Base-by-base conservation (phyloP, 2,888 invertebrate species). In the Palloptera scutellata region DNA sequence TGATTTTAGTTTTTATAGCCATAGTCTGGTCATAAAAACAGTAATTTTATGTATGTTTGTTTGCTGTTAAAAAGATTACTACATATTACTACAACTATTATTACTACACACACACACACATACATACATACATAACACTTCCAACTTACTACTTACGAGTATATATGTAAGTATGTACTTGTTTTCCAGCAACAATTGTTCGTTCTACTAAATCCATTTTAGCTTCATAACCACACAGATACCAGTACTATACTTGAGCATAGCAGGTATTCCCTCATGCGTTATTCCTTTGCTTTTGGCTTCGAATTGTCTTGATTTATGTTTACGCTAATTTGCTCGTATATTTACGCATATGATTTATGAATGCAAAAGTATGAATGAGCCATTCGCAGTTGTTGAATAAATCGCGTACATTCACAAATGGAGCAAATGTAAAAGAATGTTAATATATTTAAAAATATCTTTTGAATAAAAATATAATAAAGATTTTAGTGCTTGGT, bases 1-100 rank as follows among this genome's bases (percentile, higher is more conserved):
- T 82, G 81, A 78, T 74, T 73, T 76, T n/a, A n/a, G n/a, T 78
- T 30, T 81, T 81, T 81, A 82, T 78, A 69, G 79, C 74, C 72
- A 48, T 74, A 75, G 73, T 77, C 73, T 71, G 76, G 75, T 77
- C 77, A 78, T 81, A 80, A 81, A 79, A 79, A 68, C 76, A 74
- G 74, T 78, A 78, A 77, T 76, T 80, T 81, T 78, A 81, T 79
- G 79, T 71, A 30, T 30, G 30, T 30, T 30, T 30, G 30, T 74
- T 74, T 78, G 79, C 76, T 76, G 76, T 79, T 30, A 30, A 30
- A 30, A 30, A 30, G 30, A 30, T 30, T 30, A 30, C 6, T 30
- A 30, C 6, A 6, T 30, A 30, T 30, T 30, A 30, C 30, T 30
- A 30, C 6, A 30, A 30, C 30, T 30, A 30, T 30, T 30, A 30